phyloP scores from a whole-genome alignment of 2,113 vertebrate species.

The Bungarus multicinctus region DNA sequence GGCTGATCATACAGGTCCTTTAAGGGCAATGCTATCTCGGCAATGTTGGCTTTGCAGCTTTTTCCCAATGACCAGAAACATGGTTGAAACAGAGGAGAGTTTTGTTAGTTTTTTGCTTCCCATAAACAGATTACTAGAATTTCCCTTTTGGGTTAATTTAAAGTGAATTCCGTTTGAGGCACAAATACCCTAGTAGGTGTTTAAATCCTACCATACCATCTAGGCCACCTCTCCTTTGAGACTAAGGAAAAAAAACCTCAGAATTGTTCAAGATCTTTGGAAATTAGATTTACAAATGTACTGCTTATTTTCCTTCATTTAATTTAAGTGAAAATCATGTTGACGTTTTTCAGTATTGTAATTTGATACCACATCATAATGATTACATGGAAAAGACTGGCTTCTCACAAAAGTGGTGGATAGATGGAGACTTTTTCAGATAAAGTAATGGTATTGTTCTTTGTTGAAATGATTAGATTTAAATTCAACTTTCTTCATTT shows the following conservation, averaged over 20 bases:
- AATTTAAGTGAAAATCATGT: background rate
- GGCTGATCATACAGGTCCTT: background rate
- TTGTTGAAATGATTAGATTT: background rate
- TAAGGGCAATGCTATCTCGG: background rate
- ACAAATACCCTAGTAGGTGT: background rate
- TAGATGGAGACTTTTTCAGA: background rate
- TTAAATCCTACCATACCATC: background rate
- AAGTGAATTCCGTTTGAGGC: background rate
- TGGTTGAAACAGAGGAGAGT: background rate
- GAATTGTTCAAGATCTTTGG: background rate
- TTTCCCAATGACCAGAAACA: background rate
- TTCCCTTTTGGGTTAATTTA: background rate
- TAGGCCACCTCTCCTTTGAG: background rate
- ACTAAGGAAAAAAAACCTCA: background rate
- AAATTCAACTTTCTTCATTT: background rate
- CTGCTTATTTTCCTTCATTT: background rate
- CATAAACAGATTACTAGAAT: background rate
- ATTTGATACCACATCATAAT: background rate
- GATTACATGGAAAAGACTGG: background rate
- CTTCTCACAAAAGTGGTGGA: background rate
- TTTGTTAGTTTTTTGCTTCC: background rate
- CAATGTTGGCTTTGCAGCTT: background rate
- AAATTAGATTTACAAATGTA: background rate
- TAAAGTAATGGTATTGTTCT: background rate
- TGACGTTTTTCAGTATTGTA: background rate